Evolutionary conservation across 2,797 vertebrate genomes (phyloP), one percentile per base, ranked within the genome.

Genomic region (Macropodus opercularis): DNA sequence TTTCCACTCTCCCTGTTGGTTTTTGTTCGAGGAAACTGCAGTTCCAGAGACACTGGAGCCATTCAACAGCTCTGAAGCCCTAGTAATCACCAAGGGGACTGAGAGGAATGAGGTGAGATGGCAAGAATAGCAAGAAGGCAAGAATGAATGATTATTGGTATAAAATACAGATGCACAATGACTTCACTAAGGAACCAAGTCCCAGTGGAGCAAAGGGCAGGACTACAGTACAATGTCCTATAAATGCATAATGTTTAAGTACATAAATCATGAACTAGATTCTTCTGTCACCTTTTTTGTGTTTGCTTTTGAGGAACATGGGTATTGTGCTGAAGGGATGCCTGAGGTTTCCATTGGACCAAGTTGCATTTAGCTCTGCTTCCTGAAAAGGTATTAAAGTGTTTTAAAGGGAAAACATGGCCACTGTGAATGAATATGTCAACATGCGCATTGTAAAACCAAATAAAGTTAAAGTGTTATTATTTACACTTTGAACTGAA

Each of bases 71-170:
- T 94, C 87, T 27, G 90, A 85, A 61, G 67, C 86, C 85, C 87
- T 89, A 73, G 71, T 91, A 70, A 87, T 83, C 81, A 77, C 84
- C 80, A 69, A 59, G 53, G 89, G 89, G 81, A 83, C 93, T 95
- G 76, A 89, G 85, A 91, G 81, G 90, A 85, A 91, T 89, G 85
- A 82, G 89, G 90, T 90, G 93, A 92, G 89, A 74, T 21, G 48
- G 72, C 49, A 66, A 38, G 44, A 80, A 61, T 23, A 47, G 59
- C 35, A 42, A 65, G 49, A 66, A 55, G 56, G 54, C 32, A 41
- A 60, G 40, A 3, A 72, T 54, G 51, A 73, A 24, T 64, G 51
- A 71, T 67, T 19, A 66, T 52, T 18, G 34, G 36, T 75, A 42
- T 49, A 27, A 63, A 52, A 38, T n/a, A 29, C 61, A 72, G 48